Evolutionary conservation across 2,797 vertebrate genomes (phyloP).

Genomic region (Mastacembelus armatus): DNA sequence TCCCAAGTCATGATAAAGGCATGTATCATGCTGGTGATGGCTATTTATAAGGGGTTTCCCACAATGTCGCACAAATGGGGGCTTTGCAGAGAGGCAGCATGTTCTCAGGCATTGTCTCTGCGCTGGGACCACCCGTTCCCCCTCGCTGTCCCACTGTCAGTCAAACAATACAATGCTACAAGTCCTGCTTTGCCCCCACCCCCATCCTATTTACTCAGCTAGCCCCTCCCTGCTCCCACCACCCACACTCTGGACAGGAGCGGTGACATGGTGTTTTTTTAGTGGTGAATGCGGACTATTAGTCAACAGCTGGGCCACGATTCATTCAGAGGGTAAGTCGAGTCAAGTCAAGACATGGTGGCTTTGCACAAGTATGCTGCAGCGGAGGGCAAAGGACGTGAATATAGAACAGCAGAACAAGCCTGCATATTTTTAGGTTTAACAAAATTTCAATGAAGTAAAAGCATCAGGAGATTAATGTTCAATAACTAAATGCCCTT

Average conservation of each 20-base stretch:
- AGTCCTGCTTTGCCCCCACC: constrained; percentile 46
- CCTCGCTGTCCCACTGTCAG: constrained; percentile 68
- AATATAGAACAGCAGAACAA: neutral
- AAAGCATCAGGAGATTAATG: neutral
- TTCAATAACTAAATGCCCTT: too few species aligned
- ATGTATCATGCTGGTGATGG: constrained; percentile 54
- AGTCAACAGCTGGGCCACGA: constrained; percentile 71
- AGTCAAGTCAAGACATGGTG: constrained; percentile 62
- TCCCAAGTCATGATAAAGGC: constrained; percentile 60
- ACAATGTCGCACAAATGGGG: constrained; percentile 60
- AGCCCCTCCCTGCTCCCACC: constrained; percentile 51
- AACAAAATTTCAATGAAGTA: neutral
- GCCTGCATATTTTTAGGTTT: neutral
- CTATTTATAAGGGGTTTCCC: constrained; percentile 63
- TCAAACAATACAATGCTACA: constrained; percentile 71
- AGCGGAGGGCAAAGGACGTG: constrained; percentile 21
- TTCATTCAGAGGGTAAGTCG: constrained; percentile 50
- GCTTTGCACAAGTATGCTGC: constrained; percentile 40
- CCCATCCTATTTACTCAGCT: constrained; percentile 65
- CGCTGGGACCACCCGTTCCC: constrained; percentile 66
- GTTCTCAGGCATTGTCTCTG: constrained; percentile 70
- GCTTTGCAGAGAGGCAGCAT: constrained; percentile 59
- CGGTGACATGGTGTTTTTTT: constrained; percentile 70
- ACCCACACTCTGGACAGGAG: constrained; percentile 69
- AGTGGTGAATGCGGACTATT: constrained; percentile 66